Conservation (phyloP, 1,140 invertebrate genomes). For the Meloidogyne hapla region DNA sequence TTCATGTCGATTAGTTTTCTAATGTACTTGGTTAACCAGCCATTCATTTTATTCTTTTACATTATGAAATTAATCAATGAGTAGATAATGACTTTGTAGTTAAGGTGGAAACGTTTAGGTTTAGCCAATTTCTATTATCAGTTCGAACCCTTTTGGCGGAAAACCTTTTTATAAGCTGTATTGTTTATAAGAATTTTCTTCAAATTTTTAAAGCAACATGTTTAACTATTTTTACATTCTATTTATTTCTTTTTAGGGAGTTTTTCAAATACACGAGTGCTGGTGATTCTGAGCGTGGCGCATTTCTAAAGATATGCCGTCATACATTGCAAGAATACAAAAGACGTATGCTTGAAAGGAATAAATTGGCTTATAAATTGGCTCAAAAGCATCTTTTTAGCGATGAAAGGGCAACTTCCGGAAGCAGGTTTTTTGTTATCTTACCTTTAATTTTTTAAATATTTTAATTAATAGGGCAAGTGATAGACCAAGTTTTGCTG, state of each 20-base stretch:
- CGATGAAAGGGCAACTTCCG: slow-evolving; percentile 50
- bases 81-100: no score
- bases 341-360: slow-evolving; percentile 14
- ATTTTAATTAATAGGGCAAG: slow-evolving; percentile 29
- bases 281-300: slow-evolving; percentile 37
- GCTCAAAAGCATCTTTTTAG: slow-evolving; percentile 48
- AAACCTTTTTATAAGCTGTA: no score
- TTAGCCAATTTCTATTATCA: no score
- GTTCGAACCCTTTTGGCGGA: no score
- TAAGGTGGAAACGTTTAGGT: no score
- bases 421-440: slow-evolving; percentile 36
- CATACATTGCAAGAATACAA: slow-evolving; percentile 44
- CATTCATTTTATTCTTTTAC: no score
- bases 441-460: slow-evolving; percentile 17
- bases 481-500: slow-evolving; percentile 43
- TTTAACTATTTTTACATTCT: background rate
- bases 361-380: slow-evolving; percentile 39
- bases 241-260: slow-evolving; percentile 21
- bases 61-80: no score
- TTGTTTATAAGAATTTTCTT: no score
- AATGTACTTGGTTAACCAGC: no score
- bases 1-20: no score
- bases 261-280: slow-evolving; percentile 47
- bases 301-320: slow-evolving; percentile 51
- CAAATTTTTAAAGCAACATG: no score